A percentile compares a stretch with the other conserved stretches of the same genome.
Evolutionary conservation across 2,113 vertebrate genomes (phyloP).

Genomic region (Bos taurus): DNA sequence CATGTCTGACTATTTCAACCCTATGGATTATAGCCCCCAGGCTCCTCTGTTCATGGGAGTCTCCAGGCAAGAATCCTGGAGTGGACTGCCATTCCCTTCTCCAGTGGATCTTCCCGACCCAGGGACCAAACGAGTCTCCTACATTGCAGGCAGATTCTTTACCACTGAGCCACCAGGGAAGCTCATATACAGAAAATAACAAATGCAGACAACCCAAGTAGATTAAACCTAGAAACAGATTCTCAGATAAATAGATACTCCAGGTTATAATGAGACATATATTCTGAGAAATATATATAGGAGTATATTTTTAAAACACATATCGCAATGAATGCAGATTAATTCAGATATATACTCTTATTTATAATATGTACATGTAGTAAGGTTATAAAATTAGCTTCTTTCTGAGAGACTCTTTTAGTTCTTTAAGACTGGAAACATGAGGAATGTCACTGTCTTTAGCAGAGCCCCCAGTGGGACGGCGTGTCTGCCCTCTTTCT

Average conservation of each 20-base stretch:
- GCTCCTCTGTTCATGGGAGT: background rate
- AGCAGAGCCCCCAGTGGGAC: background rate
- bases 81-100: background rate
- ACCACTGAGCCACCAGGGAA: background rate
- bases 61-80: background rate
- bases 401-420: background rate
- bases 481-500: fast-evolving
- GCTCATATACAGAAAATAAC: background rate
- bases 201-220: background rate
- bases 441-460: fast-evolving
- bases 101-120: background rate
- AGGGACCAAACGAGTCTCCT: background rate
- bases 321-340: background rate
- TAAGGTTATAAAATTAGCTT: background rate
- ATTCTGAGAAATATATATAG: background rate
- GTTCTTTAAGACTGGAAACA: background rate
- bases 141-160: background rate
- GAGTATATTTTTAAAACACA: background rate
- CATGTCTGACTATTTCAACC: background rate
- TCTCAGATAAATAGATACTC: background rate
- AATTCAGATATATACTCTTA: background rate
- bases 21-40: background rate
- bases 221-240: background rate
- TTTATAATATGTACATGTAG: background rate
- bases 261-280: background rate